phyloP scores from a whole-genome alignment of 2,797 vertebrate species.

The Choloepus didactylus region DNA sequence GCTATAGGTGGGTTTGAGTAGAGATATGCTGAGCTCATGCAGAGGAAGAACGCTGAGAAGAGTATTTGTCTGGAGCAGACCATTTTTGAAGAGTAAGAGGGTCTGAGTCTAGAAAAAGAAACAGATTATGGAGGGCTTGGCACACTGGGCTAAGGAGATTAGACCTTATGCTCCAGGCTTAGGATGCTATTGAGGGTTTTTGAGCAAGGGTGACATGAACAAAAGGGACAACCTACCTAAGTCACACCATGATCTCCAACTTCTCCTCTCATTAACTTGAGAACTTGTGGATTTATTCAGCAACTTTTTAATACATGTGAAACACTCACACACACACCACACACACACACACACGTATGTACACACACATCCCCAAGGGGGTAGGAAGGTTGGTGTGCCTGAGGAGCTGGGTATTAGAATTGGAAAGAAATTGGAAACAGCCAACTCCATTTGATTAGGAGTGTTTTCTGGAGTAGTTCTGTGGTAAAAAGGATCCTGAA shows the following conservation, averaged over 20 bases:
- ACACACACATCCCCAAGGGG: not conserved
- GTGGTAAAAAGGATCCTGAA: not conserved
- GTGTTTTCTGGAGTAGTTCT: not conserved
- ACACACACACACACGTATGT: not conserved
- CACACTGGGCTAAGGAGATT: not conserved
- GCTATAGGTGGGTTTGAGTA: not conserved
- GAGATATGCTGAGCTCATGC: too few relatives aligned
- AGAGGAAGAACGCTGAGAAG: not conserved
- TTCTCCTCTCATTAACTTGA: not conserved
- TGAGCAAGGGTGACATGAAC: not conserved
- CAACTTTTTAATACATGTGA: not conserved
- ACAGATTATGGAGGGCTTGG: not conserved
- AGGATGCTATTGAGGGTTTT: not conserved
- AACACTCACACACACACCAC: not conserved
- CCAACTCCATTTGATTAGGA: not conserved
- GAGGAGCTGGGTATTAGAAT: not conserved
- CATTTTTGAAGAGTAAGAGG: not conserved
- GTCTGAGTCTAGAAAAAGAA: not conserved
- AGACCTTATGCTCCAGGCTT: not conserved
- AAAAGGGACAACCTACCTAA: not conserved
- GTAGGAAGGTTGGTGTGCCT: not conserved
- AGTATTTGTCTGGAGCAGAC: not conserved
- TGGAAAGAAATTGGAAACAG: not conserved
- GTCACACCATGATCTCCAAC: not conserved
- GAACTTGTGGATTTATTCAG: not conserved